Percentiles rank a stretch among this genome's conserved stretches.
These are phyloP conservation scores for Hypothenemus hampei DNA, from an alignment of 1,140 invertebrate genomes.

Conservation along the genomic window DNA sequence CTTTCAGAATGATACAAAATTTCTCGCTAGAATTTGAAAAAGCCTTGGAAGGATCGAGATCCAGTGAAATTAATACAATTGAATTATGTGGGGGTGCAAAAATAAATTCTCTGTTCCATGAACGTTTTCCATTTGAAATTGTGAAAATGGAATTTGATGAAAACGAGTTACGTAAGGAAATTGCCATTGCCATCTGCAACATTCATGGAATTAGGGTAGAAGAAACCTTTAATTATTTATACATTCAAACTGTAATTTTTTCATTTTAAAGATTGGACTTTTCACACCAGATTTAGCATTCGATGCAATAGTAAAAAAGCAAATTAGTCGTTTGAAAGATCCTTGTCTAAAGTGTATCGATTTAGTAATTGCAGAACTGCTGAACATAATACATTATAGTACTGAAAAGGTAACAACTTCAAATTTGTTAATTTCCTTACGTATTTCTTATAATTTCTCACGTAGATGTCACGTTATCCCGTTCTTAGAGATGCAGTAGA, in stretches of 20 bases:
- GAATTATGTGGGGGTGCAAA: conserved; percentile 98
- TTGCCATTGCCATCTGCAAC: conserved; percentile 98
- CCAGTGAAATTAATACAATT: conserved; percentile 90
- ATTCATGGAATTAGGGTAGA: conserved; percentile 84
- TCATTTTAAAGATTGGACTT: conserved; percentile 73
- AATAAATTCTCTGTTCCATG: conserved; percentile 98
- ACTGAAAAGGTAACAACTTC: conserved; percentile 73
- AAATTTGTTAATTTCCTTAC: conserved; percentile 10
- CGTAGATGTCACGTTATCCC: conserved; percentile 92
- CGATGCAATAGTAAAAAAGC: conserved; percentile 99
- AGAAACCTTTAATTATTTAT: background rate
- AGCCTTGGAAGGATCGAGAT: conserved; percentile 95
- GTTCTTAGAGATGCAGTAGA: conserved; percentile 96
- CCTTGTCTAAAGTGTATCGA: conserved; percentile 98
- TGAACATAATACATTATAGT: conserved; percentile 89
- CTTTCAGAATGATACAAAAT: conserved; percentile 93
- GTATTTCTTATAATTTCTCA: conserved; percentile 1
- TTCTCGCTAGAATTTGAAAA: conserved; percentile 97
- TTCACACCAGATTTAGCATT: conserved; percentile 99
- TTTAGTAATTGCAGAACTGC: conserved; percentile 91
- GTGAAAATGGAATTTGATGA: conserved; percentile 99
- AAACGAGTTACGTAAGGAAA: conserved; percentile 94
- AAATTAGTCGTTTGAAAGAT: conserved; percentile 93
- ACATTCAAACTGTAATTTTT: background rate
- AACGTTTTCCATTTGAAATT: conserved; percentile 99